Conservation (phyloP, 2,113 vertebrate species). For the Haemorhous mexicanus region DNA sequence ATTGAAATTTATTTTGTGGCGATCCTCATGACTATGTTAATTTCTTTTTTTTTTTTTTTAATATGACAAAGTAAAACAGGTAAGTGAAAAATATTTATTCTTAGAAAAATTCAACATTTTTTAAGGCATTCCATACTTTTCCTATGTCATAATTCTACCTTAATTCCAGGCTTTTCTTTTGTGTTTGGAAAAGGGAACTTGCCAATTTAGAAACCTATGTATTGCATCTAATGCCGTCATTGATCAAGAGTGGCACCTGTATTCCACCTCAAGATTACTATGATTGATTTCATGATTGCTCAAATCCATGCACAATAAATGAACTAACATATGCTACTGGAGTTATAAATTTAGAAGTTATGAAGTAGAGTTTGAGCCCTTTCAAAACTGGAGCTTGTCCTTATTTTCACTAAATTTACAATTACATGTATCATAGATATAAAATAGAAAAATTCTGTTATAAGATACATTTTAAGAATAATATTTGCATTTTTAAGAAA, state of each 20-base stretch:
- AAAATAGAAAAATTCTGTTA: conserved; percentile 20
- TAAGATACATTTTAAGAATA: conserved; percentile 1
- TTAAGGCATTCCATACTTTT: neutral
- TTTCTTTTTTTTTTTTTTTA: neutral
- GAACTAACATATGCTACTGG: neutral
- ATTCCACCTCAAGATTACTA: neutral
- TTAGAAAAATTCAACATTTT: neutral
- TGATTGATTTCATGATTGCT: conserved; percentile 19
- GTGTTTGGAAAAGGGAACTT: neutral
- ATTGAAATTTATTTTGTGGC: neutral
- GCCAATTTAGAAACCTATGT: neutral
- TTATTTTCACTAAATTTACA: conserved; percentile 25
- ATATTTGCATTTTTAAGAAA: conserved; percentile 23
- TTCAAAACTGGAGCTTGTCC: neutral
- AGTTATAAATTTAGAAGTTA: neutral
- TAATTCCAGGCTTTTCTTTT: neutral
- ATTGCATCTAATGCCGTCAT: neutral
- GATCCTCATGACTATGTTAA: neutral
- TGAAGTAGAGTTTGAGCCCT: neutral
- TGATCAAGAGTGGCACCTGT: neutral
- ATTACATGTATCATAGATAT: neutral
- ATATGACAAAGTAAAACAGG: neutral
- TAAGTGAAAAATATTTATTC: neutral
- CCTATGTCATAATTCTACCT: neutral
- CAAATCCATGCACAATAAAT: conserved; percentile 26